A percentile compares a stretch with the other conserved stretches of the same genome.
Evolutionary conservation across 2,888 invertebrate species (phyloP).

Genomic region (Octodonta nipae): DNA sequence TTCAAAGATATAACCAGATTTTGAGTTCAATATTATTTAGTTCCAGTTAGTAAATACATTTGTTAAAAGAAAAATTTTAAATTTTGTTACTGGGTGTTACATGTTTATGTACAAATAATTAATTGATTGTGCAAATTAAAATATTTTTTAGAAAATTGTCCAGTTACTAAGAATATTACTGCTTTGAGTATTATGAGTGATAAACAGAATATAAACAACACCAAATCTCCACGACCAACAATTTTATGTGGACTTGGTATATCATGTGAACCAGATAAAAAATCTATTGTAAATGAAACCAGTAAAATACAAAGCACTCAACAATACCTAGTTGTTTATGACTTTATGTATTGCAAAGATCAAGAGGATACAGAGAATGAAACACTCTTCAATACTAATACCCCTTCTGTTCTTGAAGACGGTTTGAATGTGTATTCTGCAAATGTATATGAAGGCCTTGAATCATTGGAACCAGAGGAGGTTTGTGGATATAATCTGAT

Average conservation of each 20-base stretch:
- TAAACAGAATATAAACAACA: slow-evolving; percentile 6
- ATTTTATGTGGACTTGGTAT: slow-evolving; percentile 41
- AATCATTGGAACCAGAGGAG: slow-evolving; percentile 14
- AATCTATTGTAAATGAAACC: slow-evolving; percentile 7
- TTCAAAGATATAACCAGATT: too few relatives aligned
- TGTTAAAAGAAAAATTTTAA: too few relatives aligned
- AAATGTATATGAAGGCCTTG: slow-evolving; percentile 4
- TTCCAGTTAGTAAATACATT: too few relatives aligned
- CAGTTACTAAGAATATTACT: slow-evolving; percentile 33
- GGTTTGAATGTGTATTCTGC: background rate
- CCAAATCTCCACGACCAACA: slow-evolving; percentile 31
- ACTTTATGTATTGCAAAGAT: slow-evolving; percentile 52
- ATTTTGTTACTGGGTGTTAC: too few relatives aligned
- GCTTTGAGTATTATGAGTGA: slow-evolving; percentile 20
- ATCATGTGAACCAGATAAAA: slow-evolving; percentile 13
- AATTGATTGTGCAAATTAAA: slow-evolving; percentile 2
- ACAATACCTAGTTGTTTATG: slow-evolving; percentile 53
- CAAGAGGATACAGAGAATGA: slow-evolving; percentile 33
- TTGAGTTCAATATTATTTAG: too few relatives aligned
- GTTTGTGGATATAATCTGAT: slow-evolving; percentile 17
- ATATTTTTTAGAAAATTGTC: slow-evolving; percentile 27
- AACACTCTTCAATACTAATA: too few relatives aligned
- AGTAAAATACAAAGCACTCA: slow-evolving; percentile 12
- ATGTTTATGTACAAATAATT: too few relatives aligned
- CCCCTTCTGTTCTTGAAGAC: background rate